Percentiles rank a stretch among this genome's conserved stretches.
These are phyloP conservation scores for Drosophila micromelanica DNA, from an alignment of 1,140 invertebrate genomes.

Conservation along the genomic window DNA sequence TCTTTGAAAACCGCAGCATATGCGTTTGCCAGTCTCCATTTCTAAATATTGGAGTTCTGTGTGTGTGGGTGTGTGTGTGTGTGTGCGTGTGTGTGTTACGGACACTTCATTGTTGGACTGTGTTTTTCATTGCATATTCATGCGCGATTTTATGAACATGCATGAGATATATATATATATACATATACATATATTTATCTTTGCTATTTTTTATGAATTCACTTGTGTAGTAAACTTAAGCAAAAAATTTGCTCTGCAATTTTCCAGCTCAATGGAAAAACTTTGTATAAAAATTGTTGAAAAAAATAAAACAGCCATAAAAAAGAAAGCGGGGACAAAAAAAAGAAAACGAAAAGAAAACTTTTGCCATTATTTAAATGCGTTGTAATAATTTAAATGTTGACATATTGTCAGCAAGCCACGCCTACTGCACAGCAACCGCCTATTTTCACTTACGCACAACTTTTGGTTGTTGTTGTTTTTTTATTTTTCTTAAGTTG, in stretches of 20 bases:
- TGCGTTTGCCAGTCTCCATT: slow-evolving; percentile 27
- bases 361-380: slow-evolving; percentile 73
- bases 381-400: slow-evolving; percentile 72
- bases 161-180: slow-evolving; percentile 26
- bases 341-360: slow-evolving; percentile 37
- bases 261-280: slow-evolving; percentile 19
- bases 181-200: slow-evolving; percentile 13
- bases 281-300: not conserved
- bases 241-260: slow-evolving; percentile 16
- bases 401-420: slow-evolving; percentile 69
- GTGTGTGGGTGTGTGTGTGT: not conserved
- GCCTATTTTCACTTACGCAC: slow-evolving; percentile 45
- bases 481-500: not conserved
- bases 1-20: slow-evolving; percentile 59
- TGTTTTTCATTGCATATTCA: slow-evolving; percentile 46
- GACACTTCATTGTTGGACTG: slow-evolving; percentile 31
- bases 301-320: slow-evolving; percentile 36
- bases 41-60: slow-evolving; percentile 1
- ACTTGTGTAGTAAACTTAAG: slow-evolving; percentile 7
- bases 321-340: not conserved
- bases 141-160: slow-evolving; percentile 24
- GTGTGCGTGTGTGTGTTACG: slow-evolving; percentile 2
- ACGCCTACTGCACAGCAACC: slow-evolving; percentile 15
- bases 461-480: slow-evolving; percentile 44
- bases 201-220: slow-evolving; percentile 7